Percentiles rank a stretch among this genome's conserved stretches.
phyloP scores from a whole-genome alignment of 2,888 invertebrate genomes.

The Xestobium rufovillosum region DNA sequence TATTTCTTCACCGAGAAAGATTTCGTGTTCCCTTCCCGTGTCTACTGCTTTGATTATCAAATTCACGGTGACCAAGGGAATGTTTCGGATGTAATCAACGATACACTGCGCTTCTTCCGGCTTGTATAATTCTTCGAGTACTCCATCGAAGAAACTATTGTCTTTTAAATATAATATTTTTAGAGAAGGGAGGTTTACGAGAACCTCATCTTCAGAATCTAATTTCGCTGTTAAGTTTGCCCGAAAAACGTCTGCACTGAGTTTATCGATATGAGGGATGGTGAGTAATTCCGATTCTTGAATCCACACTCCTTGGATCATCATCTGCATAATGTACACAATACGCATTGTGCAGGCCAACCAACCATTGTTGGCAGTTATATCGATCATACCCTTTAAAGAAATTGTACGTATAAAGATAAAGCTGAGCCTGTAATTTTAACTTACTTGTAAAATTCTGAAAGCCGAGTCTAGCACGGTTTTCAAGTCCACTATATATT shows the following conservation, averaged over 20 bases:
- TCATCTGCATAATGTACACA: conserved; percentile 77
- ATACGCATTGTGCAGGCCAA: conserved; percentile 69
- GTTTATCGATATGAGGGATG: conserved; percentile 66
- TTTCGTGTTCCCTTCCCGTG: conserved; percentile 15
- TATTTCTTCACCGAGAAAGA: conserved; percentile 14
- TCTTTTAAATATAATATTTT: background rate
- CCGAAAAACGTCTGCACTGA: no score
- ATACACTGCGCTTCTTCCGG: conserved; percentile 28
- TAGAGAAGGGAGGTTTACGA: conserved; percentile 11
- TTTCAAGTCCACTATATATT: conserved; percentile 94
- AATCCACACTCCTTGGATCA: conserved; percentile 88
- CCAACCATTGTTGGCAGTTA: conserved; percentile 87
- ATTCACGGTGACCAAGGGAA: conserved; percentile 34
- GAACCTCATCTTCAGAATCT: conserved; percentile 49
- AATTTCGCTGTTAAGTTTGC: no score
- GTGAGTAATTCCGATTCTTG: conserved; percentile 65
- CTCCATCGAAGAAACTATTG: conserved; percentile 36
- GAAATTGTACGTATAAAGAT: conserved; percentile 2
- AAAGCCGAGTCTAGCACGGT: conserved; percentile 95
- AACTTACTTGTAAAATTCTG: conserved; percentile 77
- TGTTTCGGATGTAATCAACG: conserved; percentile 29
- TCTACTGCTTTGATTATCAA: conserved; percentile 24
- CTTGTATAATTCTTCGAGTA: conserved; percentile 27
- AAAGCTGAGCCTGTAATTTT: conserved; percentile 4
- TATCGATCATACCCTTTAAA: conserved; percentile 94